A percentile compares a stretch with the other conserved stretches of the same genome.
These are phyloP conservation scores for Silvanus unidentatus DNA, from an alignment of 2,888 invertebrate species.

Conservation along the genomic window DNA sequence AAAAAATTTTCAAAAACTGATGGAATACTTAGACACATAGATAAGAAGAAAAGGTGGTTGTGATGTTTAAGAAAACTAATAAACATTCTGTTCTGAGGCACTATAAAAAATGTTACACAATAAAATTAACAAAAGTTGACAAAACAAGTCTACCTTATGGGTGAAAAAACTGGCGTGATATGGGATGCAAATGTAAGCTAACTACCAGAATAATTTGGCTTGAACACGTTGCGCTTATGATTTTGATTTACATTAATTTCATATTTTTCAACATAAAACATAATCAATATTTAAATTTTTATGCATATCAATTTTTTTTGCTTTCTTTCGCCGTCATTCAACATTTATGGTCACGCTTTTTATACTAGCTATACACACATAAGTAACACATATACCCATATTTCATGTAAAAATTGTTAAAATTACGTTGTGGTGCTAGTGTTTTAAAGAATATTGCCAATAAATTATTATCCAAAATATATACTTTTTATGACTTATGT, in stretches of 20 bases:
- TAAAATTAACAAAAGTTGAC: conserved; percentile 19
- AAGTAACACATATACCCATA: neutral
- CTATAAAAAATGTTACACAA: conserved; percentile 9
- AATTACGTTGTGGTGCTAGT: neutral
- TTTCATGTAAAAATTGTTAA: neutral
- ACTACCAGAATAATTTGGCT: conserved; percentile 47
- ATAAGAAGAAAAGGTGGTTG: too few species aligned
- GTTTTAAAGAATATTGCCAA: too few species aligned
- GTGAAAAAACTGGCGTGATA: conserved; percentile 40
- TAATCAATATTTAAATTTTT: conserved; percentile 41
- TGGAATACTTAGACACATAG: too few species aligned
- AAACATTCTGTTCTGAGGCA: too few species aligned
- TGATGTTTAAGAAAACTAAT: too few species aligned
- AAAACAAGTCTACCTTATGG: conserved; percentile 18
- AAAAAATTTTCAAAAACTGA: too few species aligned
- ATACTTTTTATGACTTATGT: too few species aligned
- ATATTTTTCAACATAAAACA: conserved; percentile 45
- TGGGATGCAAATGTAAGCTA: conserved; percentile 45
- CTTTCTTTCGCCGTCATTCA: neutral
- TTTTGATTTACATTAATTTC: conserved; percentile 49
- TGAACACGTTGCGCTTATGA: conserved; percentile 48
- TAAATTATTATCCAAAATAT: too few species aligned
- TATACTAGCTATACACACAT: conserved; percentile 5
- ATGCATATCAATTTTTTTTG: conserved; percentile 16
- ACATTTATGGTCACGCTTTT: conserved; percentile 25